These are phyloP conservation scores for Sigmodon hispidus DNA, from an alignment of 2,113 vertebrate genomes.

Conservation along the genomic window DNA sequence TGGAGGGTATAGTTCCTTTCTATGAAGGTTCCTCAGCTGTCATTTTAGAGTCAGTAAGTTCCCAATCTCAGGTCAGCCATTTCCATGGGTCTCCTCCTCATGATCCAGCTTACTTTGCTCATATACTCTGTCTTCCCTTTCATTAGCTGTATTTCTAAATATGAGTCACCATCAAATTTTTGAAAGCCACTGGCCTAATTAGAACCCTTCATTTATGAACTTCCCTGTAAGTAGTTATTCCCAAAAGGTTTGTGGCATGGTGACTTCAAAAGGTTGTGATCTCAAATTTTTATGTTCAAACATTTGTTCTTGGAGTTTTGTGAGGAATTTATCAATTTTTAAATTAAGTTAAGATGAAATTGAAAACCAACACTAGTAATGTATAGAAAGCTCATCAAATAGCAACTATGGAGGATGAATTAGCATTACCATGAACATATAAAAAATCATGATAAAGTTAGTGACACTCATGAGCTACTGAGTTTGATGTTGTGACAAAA, in stretches of 20 bases:
- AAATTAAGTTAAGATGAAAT: slow-evolving; percentile 40
- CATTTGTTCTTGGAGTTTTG: slow-evolving; percentile 23
- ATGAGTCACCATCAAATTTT: background rate
- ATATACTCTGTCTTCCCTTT: no score
- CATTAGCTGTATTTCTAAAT: background rate
- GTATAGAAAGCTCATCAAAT: slow-evolving; percentile 20
- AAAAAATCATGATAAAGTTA: slow-evolving; percentile 32
- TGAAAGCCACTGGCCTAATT: slow-evolving; percentile 38
- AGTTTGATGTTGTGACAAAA: slow-evolving; percentile 58
- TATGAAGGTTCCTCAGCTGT: no score
- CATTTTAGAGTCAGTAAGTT: no score
- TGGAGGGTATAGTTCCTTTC: no score
- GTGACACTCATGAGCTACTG: slow-evolving; percentile 45
- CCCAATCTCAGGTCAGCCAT: no score
- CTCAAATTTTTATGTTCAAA: slow-evolving; percentile 11
- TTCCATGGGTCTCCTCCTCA: no score
- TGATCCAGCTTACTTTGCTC: no score
- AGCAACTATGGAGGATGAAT: background rate
- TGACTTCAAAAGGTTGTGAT: background rate
- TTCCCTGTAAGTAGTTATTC: background rate
- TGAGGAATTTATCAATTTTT: slow-evolving; percentile 37
- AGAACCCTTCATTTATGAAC: background rate
- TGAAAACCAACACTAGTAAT: slow-evolving; percentile 19
- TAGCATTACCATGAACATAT: background rate
- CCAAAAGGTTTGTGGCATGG: background rate